These are phyloP conservation scores for Sebastes vulpes DNA, from an alignment of 2,797 vertebrate species.

Conservation along the genomic window DNA sequence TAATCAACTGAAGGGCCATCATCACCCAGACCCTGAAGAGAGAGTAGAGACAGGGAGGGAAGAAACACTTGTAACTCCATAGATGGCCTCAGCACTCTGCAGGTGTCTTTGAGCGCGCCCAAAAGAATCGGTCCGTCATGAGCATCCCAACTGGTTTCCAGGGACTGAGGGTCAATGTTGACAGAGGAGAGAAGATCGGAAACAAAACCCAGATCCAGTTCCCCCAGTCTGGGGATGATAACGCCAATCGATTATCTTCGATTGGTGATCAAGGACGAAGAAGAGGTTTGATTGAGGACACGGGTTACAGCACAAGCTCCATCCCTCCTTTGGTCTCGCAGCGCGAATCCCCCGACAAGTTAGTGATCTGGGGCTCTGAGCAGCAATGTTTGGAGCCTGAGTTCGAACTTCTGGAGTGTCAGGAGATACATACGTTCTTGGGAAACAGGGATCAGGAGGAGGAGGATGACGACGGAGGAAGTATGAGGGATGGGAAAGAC, in stretches of 20 bases:
- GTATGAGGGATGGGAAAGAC: slow-evolving; percentile 74
- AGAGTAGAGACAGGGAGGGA: slow-evolving; percentile 1
- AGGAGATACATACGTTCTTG: slow-evolving; percentile 83
- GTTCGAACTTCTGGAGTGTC: slow-evolving; percentile 80
- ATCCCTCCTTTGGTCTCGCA: slow-evolving; percentile 83
- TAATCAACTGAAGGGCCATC: slow-evolving; percentile 44
- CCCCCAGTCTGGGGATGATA: slow-evolving; percentile 87
- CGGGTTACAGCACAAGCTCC: slow-evolving; percentile 67
- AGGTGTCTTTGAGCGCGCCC: slow-evolving; percentile 60
- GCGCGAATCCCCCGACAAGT: slow-evolving; percentile 84
- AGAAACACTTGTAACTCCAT: slow-evolving; percentile 37
- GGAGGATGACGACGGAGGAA: slow-evolving; percentile 65
- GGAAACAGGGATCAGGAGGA: slow-evolving; percentile 58
- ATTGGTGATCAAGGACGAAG: slow-evolving; percentile 54
- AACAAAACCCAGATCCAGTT: slow-evolving; percentile 84
- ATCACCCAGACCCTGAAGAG: slow-evolving; percentile 14
- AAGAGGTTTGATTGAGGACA: slow-evolving; percentile 61
- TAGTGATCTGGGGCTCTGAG: slow-evolving; percentile 85
- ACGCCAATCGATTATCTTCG: slow-evolving; percentile 90
- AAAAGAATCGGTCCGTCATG: slow-evolving; percentile 69
- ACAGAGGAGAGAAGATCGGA: slow-evolving; percentile 85
- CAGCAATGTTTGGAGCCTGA: slow-evolving; percentile 81
- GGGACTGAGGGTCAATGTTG: slow-evolving; percentile 81
- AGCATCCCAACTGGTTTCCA: slow-evolving; percentile 77
- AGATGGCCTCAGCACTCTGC: slow-evolving; percentile 74